Evolutionary conservation across 2,113 vertebrate genomes (phyloP).

Genomic region (Ivindomyrus marchei): DNA sequence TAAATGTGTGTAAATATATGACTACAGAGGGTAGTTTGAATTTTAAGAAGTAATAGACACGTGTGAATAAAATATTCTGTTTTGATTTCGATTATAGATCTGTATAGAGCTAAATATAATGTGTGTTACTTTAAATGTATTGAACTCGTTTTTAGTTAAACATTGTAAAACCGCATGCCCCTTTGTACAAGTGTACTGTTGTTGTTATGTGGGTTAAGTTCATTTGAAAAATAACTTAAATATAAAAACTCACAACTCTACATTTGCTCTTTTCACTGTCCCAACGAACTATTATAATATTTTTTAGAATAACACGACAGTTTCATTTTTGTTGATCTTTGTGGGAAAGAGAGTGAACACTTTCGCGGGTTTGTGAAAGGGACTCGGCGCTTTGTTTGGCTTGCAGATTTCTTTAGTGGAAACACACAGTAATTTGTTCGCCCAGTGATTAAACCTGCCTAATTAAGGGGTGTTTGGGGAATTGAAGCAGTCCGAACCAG

Average conservation of each 20-base stretch:
- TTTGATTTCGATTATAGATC: not conserved
- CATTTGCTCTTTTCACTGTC: not conserved
- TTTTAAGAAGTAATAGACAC: not conserved
- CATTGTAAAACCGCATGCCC: not conserved
- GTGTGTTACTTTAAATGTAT: not conserved
- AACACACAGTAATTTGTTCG: conserved; percentile 32
- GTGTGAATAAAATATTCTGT: conserved; percentile 1
- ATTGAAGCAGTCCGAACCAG: conserved; percentile 31
- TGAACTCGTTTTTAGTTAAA: not conserved
- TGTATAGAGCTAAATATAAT: not conserved
- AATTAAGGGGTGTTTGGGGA: conserved; percentile 50
- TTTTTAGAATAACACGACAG: not conserved
- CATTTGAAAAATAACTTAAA: not conserved
- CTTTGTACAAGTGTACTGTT: not conserved
- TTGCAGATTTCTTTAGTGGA: conserved; percentile 23
- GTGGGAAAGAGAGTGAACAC: not conserved
- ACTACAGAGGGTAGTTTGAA: not conserved
- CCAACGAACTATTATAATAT: not conserved
- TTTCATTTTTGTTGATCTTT: not conserved
- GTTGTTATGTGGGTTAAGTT: not conserved
- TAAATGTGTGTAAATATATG: conserved; percentile 52
- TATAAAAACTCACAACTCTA: not conserved
- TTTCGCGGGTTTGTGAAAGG: not conserved
- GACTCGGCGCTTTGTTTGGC: conserved; percentile 6
- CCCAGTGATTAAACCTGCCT: conserved; percentile 49